Conservation (phyloP, 2,797 vertebrate species). For the Nyctibius grandis region DNA sequence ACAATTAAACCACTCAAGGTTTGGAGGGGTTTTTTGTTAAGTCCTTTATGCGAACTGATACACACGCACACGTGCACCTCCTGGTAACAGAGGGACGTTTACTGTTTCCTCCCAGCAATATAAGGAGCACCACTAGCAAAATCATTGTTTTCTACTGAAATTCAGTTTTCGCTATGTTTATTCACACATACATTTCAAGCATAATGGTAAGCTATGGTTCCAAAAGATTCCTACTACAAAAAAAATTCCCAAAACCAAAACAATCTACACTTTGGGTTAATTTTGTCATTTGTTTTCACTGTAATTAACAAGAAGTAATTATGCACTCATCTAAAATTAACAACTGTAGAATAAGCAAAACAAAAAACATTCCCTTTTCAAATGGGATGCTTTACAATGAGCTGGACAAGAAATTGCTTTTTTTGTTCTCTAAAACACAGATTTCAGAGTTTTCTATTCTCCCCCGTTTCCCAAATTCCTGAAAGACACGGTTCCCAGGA, state of each 20-base stretch:
- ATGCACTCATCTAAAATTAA: not conserved
- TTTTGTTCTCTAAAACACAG: not conserved
- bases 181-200: not conserved
- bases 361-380: not conserved
- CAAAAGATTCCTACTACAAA: not conserved
- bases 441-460: not conserved
- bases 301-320: not conserved
- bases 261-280: not conserved
- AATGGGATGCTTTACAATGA: not conserved
- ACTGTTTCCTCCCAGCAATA: not conserved
- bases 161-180: not conserved
- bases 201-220: not conserved
- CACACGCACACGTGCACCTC: not conserved
- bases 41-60: not conserved
- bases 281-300: not conserved
- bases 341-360: not conserved
- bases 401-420: not conserved
- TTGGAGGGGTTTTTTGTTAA: not conserved
- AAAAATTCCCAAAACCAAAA: not conserved
- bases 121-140: not conserved
- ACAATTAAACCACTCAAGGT: constrained; percentile 27
- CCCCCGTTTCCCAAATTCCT: not conserved
- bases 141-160: not conserved
- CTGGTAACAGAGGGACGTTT: not conserved
- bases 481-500: not conserved